These are phyloP conservation scores for Otolemur crassicaudatus DNA, from an alignment of 2,797 vertebrate species.

Conservation along the genomic window DNA sequence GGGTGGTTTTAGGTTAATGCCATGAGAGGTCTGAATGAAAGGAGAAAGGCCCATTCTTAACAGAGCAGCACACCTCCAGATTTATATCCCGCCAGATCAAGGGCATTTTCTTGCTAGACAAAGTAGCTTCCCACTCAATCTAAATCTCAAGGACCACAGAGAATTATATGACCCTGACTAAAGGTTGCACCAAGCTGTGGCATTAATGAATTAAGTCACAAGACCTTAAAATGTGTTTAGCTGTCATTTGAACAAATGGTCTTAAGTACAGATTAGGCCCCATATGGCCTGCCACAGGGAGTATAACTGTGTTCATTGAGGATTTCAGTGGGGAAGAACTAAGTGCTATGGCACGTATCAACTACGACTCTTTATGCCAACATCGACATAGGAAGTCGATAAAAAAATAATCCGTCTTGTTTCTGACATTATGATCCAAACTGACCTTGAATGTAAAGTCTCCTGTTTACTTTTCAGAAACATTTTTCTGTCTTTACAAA, in stretches of 20 bases:
- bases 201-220: slow-evolving; percentile 67
- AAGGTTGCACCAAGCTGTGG: slow-evolving; percentile 36
- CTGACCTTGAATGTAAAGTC: background rate
- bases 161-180: slow-evolving; percentile 15
- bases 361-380: background rate
- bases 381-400: background rate
- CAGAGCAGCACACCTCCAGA: background rate
- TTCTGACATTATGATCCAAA: background rate
- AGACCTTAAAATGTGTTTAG: slow-evolving; percentile 59
- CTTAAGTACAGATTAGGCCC: background rate
- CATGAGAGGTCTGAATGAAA: background rate
- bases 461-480: slow-evolving; percentile 23
- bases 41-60: background rate
- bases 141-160: slow-evolving; percentile 50
- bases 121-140: slow-evolving; percentile 39
- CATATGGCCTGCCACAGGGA: background rate
- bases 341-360: background rate
- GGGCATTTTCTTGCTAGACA: slow-evolving; percentile 31
- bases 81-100: slow-evolving; percentile 34
- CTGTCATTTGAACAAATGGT: slow-evolving; percentile 53
- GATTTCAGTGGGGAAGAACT: background rate
- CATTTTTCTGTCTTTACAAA: slow-evolving; percentile 17
- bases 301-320: background rate
- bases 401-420: slow-evolving; percentile 20
- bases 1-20: background rate